phyloP scores from a whole-genome alignment of 1,140 invertebrate species.

The Ruditapes philippinarum region DNA sequence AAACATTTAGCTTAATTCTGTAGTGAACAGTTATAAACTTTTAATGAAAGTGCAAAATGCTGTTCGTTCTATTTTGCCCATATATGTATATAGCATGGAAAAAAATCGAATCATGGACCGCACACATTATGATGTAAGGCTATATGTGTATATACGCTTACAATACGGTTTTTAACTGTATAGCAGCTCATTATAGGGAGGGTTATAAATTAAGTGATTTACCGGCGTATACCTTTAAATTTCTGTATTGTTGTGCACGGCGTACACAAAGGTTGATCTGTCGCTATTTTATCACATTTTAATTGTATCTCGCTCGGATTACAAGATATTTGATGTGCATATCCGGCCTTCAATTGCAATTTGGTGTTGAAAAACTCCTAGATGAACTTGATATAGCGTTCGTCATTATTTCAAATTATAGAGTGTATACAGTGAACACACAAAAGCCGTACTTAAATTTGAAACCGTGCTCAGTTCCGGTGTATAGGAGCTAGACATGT shows the following conservation, averaged over 20 bases:
- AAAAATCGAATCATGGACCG: no score
- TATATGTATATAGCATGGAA: no score
- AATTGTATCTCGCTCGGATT: background rate
- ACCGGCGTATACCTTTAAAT: background rate
- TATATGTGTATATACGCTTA: no score
- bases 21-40: no score
- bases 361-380: background rate
- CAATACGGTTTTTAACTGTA: no score
- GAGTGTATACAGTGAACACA: background rate
- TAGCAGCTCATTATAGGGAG: no score
- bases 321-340: conserved; percentile 5
- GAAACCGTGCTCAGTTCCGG: background rate
- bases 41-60: no score
- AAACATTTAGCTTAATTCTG: no score
- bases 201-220: conserved; percentile 12
- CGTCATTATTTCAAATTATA: background rate
- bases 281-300: background rate
- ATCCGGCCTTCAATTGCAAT: background rate
- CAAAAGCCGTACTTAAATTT: background rate
- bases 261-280: background rate
- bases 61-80: no score
- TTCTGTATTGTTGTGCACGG: background rate
- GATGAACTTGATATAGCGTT: background rate
- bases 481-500: no score
- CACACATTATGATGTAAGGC: no score